Percentiles rank a stretch among this genome's conserved stretches.
Conservation (phyloP, 2,888 invertebrate genomes). For the Caenorhabditis panamensis region DNA sequence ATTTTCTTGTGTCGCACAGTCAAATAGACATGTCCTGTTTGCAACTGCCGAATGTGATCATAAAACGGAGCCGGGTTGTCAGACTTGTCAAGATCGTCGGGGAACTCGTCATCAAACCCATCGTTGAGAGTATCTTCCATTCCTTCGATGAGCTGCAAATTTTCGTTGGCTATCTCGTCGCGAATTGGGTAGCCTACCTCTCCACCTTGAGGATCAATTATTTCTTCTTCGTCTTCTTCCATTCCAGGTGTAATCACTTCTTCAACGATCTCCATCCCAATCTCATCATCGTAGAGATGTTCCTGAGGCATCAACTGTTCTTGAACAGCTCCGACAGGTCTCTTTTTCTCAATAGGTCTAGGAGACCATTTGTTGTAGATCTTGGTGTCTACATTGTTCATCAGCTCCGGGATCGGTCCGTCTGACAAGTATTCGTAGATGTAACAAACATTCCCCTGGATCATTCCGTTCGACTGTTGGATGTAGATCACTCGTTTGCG, state of each 20-base stretch:
- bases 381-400: background rate
- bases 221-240: no score
- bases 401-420: conserved; percentile 58
- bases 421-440: conserved; percentile 68
- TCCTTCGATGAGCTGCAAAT: background rate
- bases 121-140: conserved; percentile 51
- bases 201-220: no score
- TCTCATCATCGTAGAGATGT: conserved; percentile 19
- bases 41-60: conserved; percentile 51
- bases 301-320: background rate
- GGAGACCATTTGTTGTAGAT: background rate
- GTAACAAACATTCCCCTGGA: conserved; percentile 62
- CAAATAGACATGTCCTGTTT: conserved; percentile 60
- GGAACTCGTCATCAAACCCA: conserved; percentile 64
- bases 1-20: conserved; percentile 66
- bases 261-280: conserved; percentile 24
- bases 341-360: background rate
- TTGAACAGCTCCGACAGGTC: no score
- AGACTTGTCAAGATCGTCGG: conserved; percentile 58
- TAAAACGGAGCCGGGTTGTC: conserved; percentile 64
- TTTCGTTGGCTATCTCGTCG: no score
- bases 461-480: conserved; percentile 33
- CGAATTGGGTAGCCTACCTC: no score
- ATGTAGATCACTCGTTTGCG: conserved; percentile 65
- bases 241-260: no score